A percentile compares a stretch with the other conserved stretches of the same genome.
These are phyloP conservation scores for Halcyon senegalensis DNA, from an alignment of 2,113 vertebrate genomes.

Conservation along the genomic window DNA sequence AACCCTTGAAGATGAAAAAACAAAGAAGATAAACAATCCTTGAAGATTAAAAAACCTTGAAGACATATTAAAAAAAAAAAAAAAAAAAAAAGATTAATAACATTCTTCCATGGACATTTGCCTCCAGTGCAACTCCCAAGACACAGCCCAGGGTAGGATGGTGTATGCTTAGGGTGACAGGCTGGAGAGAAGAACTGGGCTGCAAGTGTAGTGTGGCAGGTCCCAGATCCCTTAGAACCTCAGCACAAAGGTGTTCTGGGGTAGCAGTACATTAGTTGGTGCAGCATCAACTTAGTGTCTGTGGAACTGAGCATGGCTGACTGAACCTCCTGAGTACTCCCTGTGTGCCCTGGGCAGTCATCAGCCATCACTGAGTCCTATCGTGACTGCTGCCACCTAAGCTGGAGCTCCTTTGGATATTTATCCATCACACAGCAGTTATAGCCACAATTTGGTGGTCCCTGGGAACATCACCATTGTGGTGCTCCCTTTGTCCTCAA, in stretches of 20 bases:
- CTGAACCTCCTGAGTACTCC: rapidly evolving
- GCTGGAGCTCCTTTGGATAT: not conserved
- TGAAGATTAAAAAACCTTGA: not conserved
- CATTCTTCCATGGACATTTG: rapidly evolving
- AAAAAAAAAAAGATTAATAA: not conserved
- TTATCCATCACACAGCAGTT: not conserved
- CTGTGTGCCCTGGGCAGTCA: rapidly evolving
- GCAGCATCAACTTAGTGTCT: not conserved
- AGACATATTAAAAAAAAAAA: too few relatives aligned
- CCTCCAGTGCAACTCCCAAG: not conserved
- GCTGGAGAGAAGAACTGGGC: not conserved
- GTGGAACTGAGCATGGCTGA: not conserved
- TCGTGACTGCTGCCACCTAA: not conserved
- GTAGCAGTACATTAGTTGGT: rapidly evolving
- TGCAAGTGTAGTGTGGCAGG: not conserved
- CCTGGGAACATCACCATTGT: rapidly evolving
- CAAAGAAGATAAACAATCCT: not conserved
- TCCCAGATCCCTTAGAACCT: not conserved
- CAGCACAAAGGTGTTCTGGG: rapidly evolving
- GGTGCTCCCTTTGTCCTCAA: not conserved
- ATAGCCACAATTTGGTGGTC: not conserved
- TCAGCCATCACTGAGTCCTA: not conserved
- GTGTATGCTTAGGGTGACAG: not conserved
- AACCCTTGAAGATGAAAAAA: not conserved
- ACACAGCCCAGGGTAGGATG: not conserved